These are phyloP conservation scores for Zaprionus inermis DNA, from an alignment of 1,140 invertebrate genomes.

Conservation along the genomic window DNA sequence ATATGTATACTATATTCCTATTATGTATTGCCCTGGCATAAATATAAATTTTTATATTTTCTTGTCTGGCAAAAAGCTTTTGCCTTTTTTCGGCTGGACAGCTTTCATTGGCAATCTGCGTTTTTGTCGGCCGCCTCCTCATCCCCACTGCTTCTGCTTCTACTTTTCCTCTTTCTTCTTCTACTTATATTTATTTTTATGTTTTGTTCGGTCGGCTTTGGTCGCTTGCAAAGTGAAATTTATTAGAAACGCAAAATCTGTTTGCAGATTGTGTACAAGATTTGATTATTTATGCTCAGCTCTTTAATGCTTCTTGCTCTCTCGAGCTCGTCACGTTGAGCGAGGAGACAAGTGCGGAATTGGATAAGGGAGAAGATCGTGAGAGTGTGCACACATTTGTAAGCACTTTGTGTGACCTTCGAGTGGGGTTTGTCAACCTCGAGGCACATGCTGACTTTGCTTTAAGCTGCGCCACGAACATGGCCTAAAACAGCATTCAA, in stretches of 20 bases:
- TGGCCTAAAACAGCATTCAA: background rate
- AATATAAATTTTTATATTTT: conserved; percentile 72
- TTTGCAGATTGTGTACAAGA: conserved; percentile 79
- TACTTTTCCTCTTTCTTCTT: conserved; percentile 13
- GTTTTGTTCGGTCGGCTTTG: conserved; percentile 27
- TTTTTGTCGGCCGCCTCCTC: background rate
- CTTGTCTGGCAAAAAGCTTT: conserved; percentile 63
- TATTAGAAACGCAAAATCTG: conserved; percentile 82
- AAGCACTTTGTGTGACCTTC: background rate
- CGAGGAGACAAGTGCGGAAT: background rate
- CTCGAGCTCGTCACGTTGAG: conserved; percentile 39
- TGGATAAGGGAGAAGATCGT: background rate
- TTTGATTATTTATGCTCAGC: conserved; percentile 80
- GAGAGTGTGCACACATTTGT: background rate
- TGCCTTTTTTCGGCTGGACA: conserved; percentile 31
- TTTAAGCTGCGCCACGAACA: background rate
- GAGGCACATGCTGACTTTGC: background rate
- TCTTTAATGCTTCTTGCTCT: conserved; percentile 29
- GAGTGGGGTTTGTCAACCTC: background rate
- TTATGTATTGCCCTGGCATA: conserved; percentile 41
- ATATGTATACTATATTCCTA: conserved; percentile 18
- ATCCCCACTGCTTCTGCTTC: background rate
- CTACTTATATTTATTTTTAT: conserved; percentile 23
- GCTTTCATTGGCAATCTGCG: conserved; percentile 36
- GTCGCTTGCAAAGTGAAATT: conserved; percentile 74